Percentiles rank a stretch among this genome's conserved stretches.
phyloP scores from a whole-genome alignment of 2,113 vertebrate genomes.

The Alosa alosa region DNA sequence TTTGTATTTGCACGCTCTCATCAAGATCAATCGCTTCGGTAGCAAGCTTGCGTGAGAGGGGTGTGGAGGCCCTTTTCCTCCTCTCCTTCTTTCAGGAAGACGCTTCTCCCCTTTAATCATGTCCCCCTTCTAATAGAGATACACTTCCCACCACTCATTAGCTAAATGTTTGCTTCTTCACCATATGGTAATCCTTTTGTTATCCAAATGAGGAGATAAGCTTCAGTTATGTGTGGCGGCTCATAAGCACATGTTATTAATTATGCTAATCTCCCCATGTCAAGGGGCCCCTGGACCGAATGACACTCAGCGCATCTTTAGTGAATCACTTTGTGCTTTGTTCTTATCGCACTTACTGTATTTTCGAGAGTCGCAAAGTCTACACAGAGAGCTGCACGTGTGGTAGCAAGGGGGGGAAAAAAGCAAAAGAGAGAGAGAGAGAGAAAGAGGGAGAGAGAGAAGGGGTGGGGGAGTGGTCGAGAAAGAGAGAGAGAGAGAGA shows the following conservation, averaged over 20 bases:
- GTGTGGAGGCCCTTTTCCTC: neutral
- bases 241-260: constrained; percentile 34
- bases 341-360: neutral
- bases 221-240: neutral
- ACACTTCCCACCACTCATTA: constrained; percentile 1
- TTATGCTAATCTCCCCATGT: constrained; percentile 8
- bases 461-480: neutral
- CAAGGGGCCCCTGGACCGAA: neutral
- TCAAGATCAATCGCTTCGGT: neutral
- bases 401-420: neutral
- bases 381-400: neutral
- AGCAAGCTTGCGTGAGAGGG: neutral
- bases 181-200: constrained; percentile 27
- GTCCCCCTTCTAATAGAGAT: constrained; percentile 3
- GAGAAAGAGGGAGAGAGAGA: neutral
- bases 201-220: constrained; percentile 32
- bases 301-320: neutral
- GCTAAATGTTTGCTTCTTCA: neutral
- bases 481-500: neutral
- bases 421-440: neutral
- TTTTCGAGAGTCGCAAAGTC: neutral
- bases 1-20: neutral
- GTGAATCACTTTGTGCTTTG: neutral
- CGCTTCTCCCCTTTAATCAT: neutral
- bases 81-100: neutral